phyloP scores from a whole-genome alignment of 1,140 invertebrate genomes.

The Euschistus heros region DNA sequence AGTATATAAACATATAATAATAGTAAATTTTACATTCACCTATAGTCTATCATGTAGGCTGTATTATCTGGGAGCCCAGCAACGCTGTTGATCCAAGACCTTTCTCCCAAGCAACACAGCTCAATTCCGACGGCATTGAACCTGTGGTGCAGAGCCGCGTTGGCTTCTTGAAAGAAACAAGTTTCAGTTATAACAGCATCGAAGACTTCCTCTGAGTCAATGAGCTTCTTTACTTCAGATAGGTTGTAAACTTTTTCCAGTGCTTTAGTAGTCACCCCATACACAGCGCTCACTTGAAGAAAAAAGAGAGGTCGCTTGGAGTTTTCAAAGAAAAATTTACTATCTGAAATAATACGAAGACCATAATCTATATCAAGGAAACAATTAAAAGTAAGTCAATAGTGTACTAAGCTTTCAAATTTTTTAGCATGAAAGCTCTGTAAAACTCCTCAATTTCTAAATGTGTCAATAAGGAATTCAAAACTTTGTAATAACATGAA shows the following conservation, averaged over 20 bases:
- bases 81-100: background rate
- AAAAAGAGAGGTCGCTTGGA: too few species aligned
- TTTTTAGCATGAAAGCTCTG: too few species aligned
- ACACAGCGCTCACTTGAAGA: too few species aligned
- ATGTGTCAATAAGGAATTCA: too few species aligned
- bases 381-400: too few species aligned
- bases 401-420: too few species aligned
- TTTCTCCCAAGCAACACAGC: background rate
- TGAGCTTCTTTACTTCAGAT: background rate
- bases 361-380: too few species aligned
- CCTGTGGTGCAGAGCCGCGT: constrained; percentile 30
- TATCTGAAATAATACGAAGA: too few species aligned
- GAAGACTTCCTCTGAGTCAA: constrained; percentile 26
- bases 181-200: constrained; percentile 33
- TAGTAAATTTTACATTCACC: background rate
- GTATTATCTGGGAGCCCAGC: constrained; percentile 24
- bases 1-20: constrained; percentile 2
- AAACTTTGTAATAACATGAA: too few species aligned
- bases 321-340: too few species aligned
- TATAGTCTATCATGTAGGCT: constrained; percentile 19
- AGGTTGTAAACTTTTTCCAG: background rate
- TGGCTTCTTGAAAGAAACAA: constrained; percentile 32
- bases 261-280: too few species aligned
- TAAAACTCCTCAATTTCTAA: too few species aligned
- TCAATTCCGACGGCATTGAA: constrained; percentile 31